A percentile compares a stretch with the other conserved stretches of the same genome.
These are phyloP conservation scores for Calliopum simillimum DNA, from an alignment of 2,888 invertebrate species.

Conservation along the genomic window DNA sequence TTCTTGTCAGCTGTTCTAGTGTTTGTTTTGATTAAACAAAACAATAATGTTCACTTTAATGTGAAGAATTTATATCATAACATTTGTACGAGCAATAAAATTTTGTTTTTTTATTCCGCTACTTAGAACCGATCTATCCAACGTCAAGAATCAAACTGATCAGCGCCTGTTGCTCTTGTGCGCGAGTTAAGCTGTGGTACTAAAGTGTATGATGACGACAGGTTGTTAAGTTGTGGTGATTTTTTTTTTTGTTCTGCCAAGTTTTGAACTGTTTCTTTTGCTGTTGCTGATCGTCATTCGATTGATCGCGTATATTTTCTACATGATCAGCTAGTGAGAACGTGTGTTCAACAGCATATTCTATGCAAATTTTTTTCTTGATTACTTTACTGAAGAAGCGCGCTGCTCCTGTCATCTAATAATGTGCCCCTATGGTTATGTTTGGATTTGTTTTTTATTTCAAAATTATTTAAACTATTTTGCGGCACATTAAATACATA, in stretches of 20 bases:
- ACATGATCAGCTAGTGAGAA: too few relatives aligned
- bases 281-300: slow-evolving; percentile 16
- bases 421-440: too few relatives aligned
- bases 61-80: not conserved
- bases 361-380: too few relatives aligned
- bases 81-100: slow-evolving; percentile 2
- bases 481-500: too few relatives aligned
- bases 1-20: not conserved
- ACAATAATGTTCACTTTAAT: not conserved
- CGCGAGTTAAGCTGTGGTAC: slow-evolving; percentile 33
- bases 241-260: slow-evolving; percentile 11
- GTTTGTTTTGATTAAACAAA: slow-evolving; percentile 8
- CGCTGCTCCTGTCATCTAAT: too few relatives aligned
- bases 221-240: slow-evolving; percentile 41
- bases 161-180: slow-evolving; percentile 23
- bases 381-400: too few relatives aligned
- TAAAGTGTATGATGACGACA: slow-evolving; percentile 46
- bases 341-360: too few relatives aligned
- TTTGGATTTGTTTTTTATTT: too few relatives aligned
- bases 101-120: slow-evolving; percentile 22
- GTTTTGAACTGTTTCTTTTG: slow-evolving; percentile 2
- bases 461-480: too few relatives aligned
- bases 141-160: slow-evolving; percentile 68
- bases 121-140: slow-evolving; percentile 67
- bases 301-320: slow-evolving; percentile 8